Percentiles rank a stretch among this genome's conserved stretches.
Conservation (phyloP, 2,888 invertebrate species). For the Tetramorium bicarinatum region DNA sequence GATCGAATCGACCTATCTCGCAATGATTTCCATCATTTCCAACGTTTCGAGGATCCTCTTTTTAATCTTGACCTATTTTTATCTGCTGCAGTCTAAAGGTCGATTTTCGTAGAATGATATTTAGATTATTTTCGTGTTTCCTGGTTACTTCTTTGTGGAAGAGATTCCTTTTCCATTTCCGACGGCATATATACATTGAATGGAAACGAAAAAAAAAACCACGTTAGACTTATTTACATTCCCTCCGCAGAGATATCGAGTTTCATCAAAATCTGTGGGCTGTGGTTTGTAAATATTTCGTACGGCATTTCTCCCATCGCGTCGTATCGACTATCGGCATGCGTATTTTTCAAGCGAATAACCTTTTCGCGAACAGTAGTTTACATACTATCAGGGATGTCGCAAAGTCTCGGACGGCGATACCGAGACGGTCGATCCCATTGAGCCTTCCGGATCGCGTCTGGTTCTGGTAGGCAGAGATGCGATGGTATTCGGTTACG, state of each 20-base stretch:
- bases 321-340: background rate
- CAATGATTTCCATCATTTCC: background rate
- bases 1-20: background rate
- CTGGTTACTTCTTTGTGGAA: background rate
- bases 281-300: constrained; percentile 33
- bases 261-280: constrained; percentile 43
- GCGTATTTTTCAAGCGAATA: background rate
- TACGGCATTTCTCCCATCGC: background rate
- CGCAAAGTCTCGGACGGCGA: background rate
- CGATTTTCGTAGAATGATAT: background rate
- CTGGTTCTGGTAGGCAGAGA: background rate
- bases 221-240: constrained; percentile 40
- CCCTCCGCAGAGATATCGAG: background rate
- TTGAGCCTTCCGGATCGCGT: background rate
- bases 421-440: background rate
- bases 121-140: background rate
- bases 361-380: background rate
- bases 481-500: background rate
- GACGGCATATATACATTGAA: background rate
- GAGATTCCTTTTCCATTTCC: background rate
- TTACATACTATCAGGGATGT: constrained; percentile 1
- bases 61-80: background rate
- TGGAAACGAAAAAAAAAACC: constrained; percentile 17
- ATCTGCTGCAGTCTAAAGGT: background rate
- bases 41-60: background rate